These are phyloP conservation scores for Epistrophe eligans DNA, from an alignment of 2,888 invertebrate species.

Conservation along the genomic window DNA sequence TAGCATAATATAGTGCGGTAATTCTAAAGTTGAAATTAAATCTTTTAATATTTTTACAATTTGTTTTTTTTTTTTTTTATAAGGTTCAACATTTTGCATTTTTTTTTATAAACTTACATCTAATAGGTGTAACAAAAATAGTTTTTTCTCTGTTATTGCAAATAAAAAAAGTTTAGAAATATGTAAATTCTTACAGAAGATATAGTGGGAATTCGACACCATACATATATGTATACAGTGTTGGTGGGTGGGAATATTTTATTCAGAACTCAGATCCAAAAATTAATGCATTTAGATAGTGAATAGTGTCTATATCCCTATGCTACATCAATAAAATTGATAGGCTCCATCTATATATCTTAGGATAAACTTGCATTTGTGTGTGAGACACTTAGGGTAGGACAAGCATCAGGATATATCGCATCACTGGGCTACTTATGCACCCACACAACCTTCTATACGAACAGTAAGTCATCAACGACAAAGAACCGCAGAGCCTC, in stretches of 20 bases:
- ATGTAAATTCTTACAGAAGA: background rate
- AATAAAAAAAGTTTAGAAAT: too few relatives aligned
- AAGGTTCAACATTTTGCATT: too few relatives aligned
- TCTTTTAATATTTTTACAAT: too few relatives aligned
- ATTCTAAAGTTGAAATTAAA: too few relatives aligned
- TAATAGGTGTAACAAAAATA: too few relatives aligned
- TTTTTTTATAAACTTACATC: too few relatives aligned
- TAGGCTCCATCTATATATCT: conserved; percentile 61
- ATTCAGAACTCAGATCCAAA: conserved; percentile 9
- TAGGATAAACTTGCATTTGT: conserved; percentile 53
- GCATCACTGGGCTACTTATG: conserved; percentile 33
- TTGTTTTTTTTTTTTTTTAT: too few relatives aligned
- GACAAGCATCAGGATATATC: conserved; percentile 13
- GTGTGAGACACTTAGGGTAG: conserved; percentile 38
- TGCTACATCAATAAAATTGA: conserved; percentile 54
- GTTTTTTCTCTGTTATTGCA: too few relatives aligned
- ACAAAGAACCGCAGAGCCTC: conserved; percentile 54
- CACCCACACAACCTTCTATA: conserved; percentile 44
- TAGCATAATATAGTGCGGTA: too few relatives aligned
- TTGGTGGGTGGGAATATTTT: background rate
- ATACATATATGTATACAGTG: background rate
- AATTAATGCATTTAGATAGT: conserved; percentile 31
- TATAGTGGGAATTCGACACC: conserved; percentile 6
- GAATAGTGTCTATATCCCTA: background rate
- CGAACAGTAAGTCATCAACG: conserved; percentile 68